Conservation (phyloP, 2,113 vertebrate species). For the Hydrolagus affinis region DNA sequence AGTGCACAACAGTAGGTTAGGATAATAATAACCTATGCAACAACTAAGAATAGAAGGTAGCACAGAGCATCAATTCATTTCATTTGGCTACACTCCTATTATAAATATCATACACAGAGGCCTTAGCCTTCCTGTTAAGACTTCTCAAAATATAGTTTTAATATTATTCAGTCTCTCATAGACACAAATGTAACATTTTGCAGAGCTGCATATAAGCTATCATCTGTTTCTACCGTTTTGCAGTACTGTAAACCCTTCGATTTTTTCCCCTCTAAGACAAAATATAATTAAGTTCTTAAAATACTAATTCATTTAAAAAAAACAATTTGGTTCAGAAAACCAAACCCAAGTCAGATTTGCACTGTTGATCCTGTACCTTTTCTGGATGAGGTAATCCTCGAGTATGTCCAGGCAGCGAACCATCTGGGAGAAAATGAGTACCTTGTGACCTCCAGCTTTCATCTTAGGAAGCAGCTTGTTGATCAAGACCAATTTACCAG, state of each 20-base stretch:
- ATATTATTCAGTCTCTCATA: too few species aligned
- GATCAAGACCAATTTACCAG: slow-evolving; percentile 93
- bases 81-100: slow-evolving; percentile 35
- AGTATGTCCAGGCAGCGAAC: slow-evolving; percentile 95
- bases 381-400: slow-evolving; percentile 98
- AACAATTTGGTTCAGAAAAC: too few species aligned
- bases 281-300: not conserved
- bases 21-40: slow-evolving; percentile 25
- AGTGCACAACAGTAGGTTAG: slow-evolving; percentile 26
- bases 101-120: slow-evolving; percentile 37
- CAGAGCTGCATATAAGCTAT: too few species aligned
- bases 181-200: too few species aligned
- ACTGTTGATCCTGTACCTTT: slow-evolving; percentile 60
- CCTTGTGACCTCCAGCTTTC: slow-evolving; percentile 96
- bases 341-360: not conserved
- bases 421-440: slow-evolving; percentile 98
- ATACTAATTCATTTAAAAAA: not conserved
- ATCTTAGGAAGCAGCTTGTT: slow-evolving; percentile 97
- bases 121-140: slow-evolving; percentile 30
- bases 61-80: not conserved
- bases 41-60: fast-evolving
- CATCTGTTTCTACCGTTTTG: too few species aligned
- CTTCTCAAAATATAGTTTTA: too few species aligned
- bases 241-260: too few species aligned
- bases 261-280: not conserved